Evolutionary conservation across 2,888 invertebrate genomes (phyloP).

Genomic region (Leucophenga montana): DNA sequence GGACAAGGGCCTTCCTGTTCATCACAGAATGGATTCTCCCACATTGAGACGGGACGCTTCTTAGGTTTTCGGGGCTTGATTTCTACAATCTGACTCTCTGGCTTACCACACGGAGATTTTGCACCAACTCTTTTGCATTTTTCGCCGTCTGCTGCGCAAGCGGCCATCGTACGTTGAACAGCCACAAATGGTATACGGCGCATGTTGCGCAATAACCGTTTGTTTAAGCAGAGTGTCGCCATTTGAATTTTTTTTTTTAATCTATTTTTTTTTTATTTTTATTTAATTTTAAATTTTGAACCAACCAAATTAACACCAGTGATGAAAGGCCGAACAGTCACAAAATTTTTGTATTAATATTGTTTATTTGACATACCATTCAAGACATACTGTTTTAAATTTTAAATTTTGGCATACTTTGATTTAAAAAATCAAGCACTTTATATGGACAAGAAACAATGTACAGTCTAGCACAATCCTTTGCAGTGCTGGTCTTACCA

Average conservation of each 20-base stretch:
- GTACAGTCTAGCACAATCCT: constrained; percentile 45
- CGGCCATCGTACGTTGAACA: background rate
- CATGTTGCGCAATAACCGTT: background rate
- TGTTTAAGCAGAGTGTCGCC: too few relatives aligned
- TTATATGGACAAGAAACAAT: constrained; percentile 51
- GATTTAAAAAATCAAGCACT: constrained; percentile 46
- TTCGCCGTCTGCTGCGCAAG: constrained; percentile 30
- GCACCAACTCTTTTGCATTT: constrained; percentile 28
- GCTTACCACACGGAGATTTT: constrained; percentile 49
- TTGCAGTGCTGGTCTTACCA: background rate
- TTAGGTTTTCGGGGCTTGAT: constrained; percentile 30
- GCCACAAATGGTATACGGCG: too few relatives aligned
- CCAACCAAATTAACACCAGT: background rate
- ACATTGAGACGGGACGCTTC: constrained; percentile 48
- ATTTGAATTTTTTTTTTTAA: background rate
- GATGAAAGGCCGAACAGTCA: background rate
- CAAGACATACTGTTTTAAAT: too few relatives aligned
- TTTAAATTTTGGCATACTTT: constrained; percentile 18
- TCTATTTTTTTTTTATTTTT: background rate
- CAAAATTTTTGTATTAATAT: too few relatives aligned
- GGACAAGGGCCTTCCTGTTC: constrained; percentile 41
- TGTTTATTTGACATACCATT: too few relatives aligned
- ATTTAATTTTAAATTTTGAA: background rate
- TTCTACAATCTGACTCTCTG: constrained; percentile 20
- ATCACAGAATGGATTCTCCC: constrained; percentile 60